Evolutionary conservation across 2,888 invertebrate genomes (phyloP).

Genomic region (Lithophane leautieri): DNA sequence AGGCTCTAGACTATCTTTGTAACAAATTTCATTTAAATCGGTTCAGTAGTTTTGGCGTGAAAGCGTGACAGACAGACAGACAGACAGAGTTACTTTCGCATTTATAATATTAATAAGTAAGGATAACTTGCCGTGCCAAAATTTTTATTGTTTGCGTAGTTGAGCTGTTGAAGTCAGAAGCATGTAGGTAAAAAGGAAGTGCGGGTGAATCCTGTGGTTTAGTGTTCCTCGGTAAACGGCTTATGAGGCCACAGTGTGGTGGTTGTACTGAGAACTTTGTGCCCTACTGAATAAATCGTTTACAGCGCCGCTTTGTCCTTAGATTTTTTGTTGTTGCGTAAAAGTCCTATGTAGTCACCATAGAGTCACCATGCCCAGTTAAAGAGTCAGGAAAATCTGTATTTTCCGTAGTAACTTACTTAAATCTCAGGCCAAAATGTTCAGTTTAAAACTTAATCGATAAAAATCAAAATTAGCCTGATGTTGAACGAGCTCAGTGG

Average conservation of each 20-base stretch:
- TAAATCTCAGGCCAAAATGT: not conserved
- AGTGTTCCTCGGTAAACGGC: slow-evolving; percentile 27
- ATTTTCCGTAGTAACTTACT: not conserved
- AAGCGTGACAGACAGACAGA: no score
- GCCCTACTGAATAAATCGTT: slow-evolving; percentile 6
- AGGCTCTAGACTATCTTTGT: no score
- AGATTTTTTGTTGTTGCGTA: not conserved
- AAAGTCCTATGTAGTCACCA: not conserved
- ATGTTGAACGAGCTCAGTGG: not conserved
- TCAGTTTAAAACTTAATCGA: not conserved
- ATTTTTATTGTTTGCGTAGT: no score
- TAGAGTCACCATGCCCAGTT: no score
- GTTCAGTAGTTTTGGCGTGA: no score
- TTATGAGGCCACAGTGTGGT: slow-evolving; percentile 35
- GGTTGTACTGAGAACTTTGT: slow-evolving; percentile 33
- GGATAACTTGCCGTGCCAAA: no score
- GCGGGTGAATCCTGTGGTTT: slow-evolving; percentile 52
- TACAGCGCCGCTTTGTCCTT: not conserved
- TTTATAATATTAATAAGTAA: no score
- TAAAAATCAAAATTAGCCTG: not conserved
- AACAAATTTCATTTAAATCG: no score
- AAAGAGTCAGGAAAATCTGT: not conserved
- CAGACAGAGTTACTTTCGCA: no score
- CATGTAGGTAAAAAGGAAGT: slow-evolving; percentile 45
- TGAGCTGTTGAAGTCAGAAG: no score